Evolutionary conservation across 2,888 invertebrate genomes (phyloP).

Genomic region (Physocephala rufipes): DNA sequence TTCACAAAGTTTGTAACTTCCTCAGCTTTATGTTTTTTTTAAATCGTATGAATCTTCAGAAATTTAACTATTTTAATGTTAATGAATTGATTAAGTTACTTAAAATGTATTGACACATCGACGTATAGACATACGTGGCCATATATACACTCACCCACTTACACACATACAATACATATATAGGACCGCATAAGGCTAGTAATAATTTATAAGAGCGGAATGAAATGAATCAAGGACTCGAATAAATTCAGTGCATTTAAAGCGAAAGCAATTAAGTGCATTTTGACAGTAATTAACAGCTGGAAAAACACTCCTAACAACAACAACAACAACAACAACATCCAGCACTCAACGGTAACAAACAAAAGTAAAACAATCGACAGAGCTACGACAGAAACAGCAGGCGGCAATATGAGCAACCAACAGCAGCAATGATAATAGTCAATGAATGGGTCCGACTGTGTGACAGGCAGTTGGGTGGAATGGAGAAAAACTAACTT

Average conservation of each 20-base stretch:
- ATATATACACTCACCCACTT: background rate
- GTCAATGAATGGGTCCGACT: no score
- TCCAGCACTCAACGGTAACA: slow-evolving; percentile 34
- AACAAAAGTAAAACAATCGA: slow-evolving; percentile 18
- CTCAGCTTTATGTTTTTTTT: no score
- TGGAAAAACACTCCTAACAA: slow-evolving; percentile 13
- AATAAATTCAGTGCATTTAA: slow-evolving; percentile 18
- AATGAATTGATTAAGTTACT: no score
- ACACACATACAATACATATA: background rate
- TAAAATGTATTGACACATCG: background rate
- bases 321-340: slow-evolving; percentile 29
- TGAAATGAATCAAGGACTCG: slow-evolving; percentile 7
- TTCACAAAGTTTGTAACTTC: no score
- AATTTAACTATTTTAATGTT: no score
- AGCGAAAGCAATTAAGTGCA: slow-evolving; percentile 31
- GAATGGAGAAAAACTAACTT: slow-evolving; percentile 45
- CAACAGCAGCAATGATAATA: background rate
- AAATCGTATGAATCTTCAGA: no score
- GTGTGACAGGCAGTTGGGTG: background rate
- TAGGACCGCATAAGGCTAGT: background rate
- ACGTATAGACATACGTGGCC: no score
- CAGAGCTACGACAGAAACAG: background rate
- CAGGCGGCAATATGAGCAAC: background rate
- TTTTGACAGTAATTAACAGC: slow-evolving; percentile 33
- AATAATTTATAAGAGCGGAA: slow-evolving; percentile 6